phyloP scores from a whole-genome alignment of 2,888 invertebrate genomes.

The Mimachlamys varia region DNA sequence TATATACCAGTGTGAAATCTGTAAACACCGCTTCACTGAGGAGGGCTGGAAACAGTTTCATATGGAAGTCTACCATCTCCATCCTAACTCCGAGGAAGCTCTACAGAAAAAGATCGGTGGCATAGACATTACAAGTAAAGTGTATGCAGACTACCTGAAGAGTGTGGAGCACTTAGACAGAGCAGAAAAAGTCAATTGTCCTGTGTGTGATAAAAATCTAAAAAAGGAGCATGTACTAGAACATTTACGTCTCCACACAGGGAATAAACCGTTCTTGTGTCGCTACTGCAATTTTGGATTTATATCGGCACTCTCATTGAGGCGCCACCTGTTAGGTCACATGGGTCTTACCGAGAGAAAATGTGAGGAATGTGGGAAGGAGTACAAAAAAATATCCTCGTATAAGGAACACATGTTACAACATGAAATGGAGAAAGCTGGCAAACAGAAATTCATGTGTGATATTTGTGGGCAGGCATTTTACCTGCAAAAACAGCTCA shows the following conservation, averaged over 20 bases:
- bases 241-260: slow-evolving; percentile 74
- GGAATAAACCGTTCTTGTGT: slow-evolving; percentile 73
- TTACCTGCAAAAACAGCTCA: slow-evolving; percentile 82
- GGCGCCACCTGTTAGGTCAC: slow-evolving; percentile 74
- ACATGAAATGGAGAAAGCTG: slow-evolving; percentile 65
- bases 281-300: slow-evolving; percentile 72
- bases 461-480: slow-evolving; percentile 93
- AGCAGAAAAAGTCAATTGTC: slow-evolving; percentile 66
- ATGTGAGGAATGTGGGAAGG: slow-evolving; percentile 74
- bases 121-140: slow-evolving; percentile 64
- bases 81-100: slow-evolving; percentile 68
- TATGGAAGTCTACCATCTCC: slow-evolving; percentile 70
- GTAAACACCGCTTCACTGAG: slow-evolving; percentile 73
- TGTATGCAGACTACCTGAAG: slow-evolving; percentile 62
- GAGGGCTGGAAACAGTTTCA: slow-evolving; percentile 73
- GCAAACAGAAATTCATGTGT: slow-evolving; percentile 90
- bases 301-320: slow-evolving; percentile 67
- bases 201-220: slow-evolving; percentile 70
- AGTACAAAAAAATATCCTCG: slow-evolving; percentile 66
- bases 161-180: slow-evolving; percentile 60
- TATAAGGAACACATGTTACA: slow-evolving; percentile 68
- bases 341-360: slow-evolving; percentile 67
- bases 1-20: slow-evolving; percentile 69
- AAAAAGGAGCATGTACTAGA: slow-evolving; percentile 71
- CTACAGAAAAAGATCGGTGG: slow-evolving; percentile 65